Conservation (phyloP, 2,113 vertebrate genomes). For the Anhinga rufa region DNA sequence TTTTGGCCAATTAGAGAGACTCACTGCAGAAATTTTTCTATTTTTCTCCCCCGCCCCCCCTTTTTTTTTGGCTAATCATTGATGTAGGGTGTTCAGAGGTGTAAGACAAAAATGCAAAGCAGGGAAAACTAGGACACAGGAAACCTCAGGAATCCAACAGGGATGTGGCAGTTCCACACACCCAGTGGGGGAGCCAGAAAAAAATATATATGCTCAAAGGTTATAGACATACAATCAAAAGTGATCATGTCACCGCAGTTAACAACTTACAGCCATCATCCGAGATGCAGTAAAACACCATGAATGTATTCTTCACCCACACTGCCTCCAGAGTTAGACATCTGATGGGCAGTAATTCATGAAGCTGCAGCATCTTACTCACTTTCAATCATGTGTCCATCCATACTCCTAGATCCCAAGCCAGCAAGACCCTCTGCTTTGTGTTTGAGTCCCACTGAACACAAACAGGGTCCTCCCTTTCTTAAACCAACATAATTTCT, state of each 20-base stretch:
- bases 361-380: background rate
- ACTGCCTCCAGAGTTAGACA: background rate
- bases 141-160: conserved; percentile 27
- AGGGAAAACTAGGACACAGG: background rate
- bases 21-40: background rate
- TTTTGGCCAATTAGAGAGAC: background rate
- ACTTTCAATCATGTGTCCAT: rapidly evolving
- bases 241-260: background rate
- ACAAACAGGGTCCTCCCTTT: background rate
- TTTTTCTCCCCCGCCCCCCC: background rate
- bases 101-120: background rate
- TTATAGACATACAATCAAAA: background rate
- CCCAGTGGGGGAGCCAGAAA: background rate
- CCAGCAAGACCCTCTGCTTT: background rate
- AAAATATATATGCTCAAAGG: background rate
- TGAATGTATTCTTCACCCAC: background rate
- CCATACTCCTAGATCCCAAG: background rate
- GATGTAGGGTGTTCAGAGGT: background rate
- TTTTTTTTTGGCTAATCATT: background rate
- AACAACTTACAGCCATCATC: background rate
- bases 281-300: background rate
- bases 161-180: background rate
- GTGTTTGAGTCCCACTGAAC: background rate
- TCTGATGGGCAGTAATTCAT: background rate
- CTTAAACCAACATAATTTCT: background rate